Conservation (phyloP, 2,888 invertebrate genomes). For the Entomobrya proxima region DNA sequence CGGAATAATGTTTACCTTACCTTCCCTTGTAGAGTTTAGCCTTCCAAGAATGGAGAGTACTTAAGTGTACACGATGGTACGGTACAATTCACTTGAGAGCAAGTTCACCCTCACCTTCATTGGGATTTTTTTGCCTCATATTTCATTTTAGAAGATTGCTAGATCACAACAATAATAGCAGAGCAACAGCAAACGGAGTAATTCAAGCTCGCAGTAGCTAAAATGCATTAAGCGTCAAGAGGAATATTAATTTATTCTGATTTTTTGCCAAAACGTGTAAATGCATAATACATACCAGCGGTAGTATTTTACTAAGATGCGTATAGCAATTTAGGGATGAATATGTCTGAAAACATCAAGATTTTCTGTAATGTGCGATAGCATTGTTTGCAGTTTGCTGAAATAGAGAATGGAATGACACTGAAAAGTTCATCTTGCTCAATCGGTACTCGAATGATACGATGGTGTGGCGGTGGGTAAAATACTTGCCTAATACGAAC, state of each 20-base stretch:
- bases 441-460: neutral
- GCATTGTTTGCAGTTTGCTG: neutral
- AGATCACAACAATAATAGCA: neutral
- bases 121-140: neutral
- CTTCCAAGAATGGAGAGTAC: neutral
- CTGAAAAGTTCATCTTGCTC: slow-evolving; percentile 15
- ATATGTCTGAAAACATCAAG: too few relatives aligned
- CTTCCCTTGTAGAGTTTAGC: neutral
- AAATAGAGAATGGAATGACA: neutral
- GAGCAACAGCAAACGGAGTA: neutral
- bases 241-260: slow-evolving; percentile 10
- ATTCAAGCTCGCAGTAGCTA: too few relatives aligned
- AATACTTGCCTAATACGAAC: neutral
- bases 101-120: slow-evolving; percentile 59
- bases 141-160: neutral
- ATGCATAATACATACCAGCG: neutral
- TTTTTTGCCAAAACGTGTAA: neutral
- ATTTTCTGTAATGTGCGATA: too few relatives aligned
- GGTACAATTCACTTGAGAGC: neutral
- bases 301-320: neutral
- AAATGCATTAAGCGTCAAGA: neutral
- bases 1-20: neutral
- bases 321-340: neutral
- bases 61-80: neutral
- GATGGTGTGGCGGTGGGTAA: neutral